Evolutionary conservation across 1,140 invertebrate genomes (phyloP), one percentile per base, ranked within the genome.

Genomic region (Rhagoletis pomonella): DNA sequence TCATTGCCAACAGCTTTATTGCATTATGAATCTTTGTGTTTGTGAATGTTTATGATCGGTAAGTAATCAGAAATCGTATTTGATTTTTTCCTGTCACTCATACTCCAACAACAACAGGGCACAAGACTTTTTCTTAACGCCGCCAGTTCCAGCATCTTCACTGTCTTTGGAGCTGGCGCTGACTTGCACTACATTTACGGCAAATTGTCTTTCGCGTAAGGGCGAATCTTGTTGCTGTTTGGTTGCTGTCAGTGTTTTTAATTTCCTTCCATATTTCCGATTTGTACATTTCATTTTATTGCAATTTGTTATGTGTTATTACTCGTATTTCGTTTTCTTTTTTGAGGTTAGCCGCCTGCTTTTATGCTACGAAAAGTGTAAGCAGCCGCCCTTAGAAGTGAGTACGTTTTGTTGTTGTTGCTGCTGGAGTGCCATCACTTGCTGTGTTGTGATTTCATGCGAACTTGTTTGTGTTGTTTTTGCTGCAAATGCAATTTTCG

Each of bases 261-360:
- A 88, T 88, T 88, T 88, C 88, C 88, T 84, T 87, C 67, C 55
- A 88, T 88, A 88, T 88, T 88, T 88, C 88, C 88, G 86, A 87
- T 88, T 88, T 85, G 29, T 60, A 55, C 64, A 69, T 85, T 55
- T 42, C 47, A 67, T 60, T 81, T 81, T 87, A 84, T 87, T 87
- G 19, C 55, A 86, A 55, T 73, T 62, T 87, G 17, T 47, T 17
- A 67, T 50, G 64, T 12, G 9, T 64, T 87, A 81, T 87, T 81
- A 29, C 19, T n/a, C 2, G 60, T 77, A 3, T 87, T 85, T 17
- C 44, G 42, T 59, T 73, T 47, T 9, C 12, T 60, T 19, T 62
- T 73, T 73, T 50, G 44, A 29, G 12, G 14, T 88, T 85, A 50
- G 9, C n/a, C 67, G 69, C 44, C 69, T 73, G 44, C 17, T 44